Evolutionary conservation across 2,888 invertebrate species (phyloP), one percentile per base, ranked within the genome.

Genomic region (Helleia helle): DNA sequence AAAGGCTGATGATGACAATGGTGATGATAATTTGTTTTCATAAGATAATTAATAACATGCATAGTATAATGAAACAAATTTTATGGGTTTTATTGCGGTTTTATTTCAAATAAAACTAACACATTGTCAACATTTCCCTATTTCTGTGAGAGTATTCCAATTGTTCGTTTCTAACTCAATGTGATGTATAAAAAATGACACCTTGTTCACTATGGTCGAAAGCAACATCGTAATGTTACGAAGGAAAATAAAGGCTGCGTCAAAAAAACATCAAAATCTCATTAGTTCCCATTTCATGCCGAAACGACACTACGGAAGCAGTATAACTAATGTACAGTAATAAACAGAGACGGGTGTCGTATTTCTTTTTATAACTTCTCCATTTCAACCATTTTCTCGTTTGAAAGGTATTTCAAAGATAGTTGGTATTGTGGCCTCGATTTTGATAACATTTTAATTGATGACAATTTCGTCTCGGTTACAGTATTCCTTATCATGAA

Each of bases 201-300:
- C 45, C 44, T 47, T 40, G 51, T 56, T 62, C 64, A 64, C 55
- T 58, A 52, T 56, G 58, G 61, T 56, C 62, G 54, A 56, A 51
- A 63, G 58, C 62, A 66, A 43, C 49, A 51, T 49, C 49, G 50
- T 53, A 50, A 53, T 45, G 47, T 47, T 49, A 48, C 70, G 58
- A 62, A 66, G 67, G 64, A 79, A 81, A 81, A 81, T 81, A 84
- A 84, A 76, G 76, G 71, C 71, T 74, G 79, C 81, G 84, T 84
- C 83, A 84, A 84, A 84, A 83, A 83, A 84, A 83, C 84, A 84
- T 84, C 84, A 84, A 83, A 84, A 83, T 76, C 83, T 84, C 84
- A 84, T 84, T 84, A 84, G 84, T 84, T 83, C 75, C 72, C 80
- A 76, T 83, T 84, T 75, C 81, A 79, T 76, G 73, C 74, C 77